Conservation (phyloP, 2,888 invertebrate genomes). For the Chelonus formosanus region DNA sequence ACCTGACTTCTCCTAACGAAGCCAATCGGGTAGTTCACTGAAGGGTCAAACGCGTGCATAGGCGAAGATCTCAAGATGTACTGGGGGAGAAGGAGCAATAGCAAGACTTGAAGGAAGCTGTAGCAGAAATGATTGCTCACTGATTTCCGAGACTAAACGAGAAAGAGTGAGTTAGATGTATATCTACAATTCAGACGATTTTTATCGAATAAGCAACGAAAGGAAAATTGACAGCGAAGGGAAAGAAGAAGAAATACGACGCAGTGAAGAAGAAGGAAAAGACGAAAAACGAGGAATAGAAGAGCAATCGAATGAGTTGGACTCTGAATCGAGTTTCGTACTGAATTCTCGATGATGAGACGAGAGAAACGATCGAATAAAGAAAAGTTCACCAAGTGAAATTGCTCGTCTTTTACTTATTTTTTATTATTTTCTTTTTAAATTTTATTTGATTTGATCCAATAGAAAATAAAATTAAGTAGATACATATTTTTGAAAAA, state of each 20-base stretch:
- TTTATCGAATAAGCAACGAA: conserved; percentile 24
- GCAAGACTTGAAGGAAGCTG: conserved; percentile 6
- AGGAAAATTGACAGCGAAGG: conserved; percentile 11
- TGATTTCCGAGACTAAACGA: conserved; percentile 16
- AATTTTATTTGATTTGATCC: not conserved
- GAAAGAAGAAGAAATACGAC: conserved; percentile 1
- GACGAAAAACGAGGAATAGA: conserved; percentile 22
- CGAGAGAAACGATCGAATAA: conserved; percentile 29
- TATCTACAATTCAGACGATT: conserved; percentile 23
- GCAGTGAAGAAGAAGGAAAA: conserved; percentile 17
- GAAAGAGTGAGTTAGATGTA: conserved; percentile 1
- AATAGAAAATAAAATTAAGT: not conserved
- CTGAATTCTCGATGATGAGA: conserved; percentile 37
- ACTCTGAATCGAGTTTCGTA: conserved; percentile 34
- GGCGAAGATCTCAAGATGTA: conserved; percentile 31
- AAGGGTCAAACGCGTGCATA: conserved; percentile 49
- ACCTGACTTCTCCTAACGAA: conserved; percentile 53
- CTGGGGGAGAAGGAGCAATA: conserved; percentile 20
- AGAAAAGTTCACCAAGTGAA: conserved; percentile 24
- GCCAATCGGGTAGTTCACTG: conserved; percentile 52
- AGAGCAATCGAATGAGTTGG: conserved; percentile 33
- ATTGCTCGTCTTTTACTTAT: conserved; percentile 25
- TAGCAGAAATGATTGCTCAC: conserved; percentile 14
- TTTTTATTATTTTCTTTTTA: conserved; percentile 4
- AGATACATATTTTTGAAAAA: not conserved